phyloP scores from a whole-genome alignment of 2,113 vertebrate species.

The Cyphomyrus plagiostoma region DNA sequence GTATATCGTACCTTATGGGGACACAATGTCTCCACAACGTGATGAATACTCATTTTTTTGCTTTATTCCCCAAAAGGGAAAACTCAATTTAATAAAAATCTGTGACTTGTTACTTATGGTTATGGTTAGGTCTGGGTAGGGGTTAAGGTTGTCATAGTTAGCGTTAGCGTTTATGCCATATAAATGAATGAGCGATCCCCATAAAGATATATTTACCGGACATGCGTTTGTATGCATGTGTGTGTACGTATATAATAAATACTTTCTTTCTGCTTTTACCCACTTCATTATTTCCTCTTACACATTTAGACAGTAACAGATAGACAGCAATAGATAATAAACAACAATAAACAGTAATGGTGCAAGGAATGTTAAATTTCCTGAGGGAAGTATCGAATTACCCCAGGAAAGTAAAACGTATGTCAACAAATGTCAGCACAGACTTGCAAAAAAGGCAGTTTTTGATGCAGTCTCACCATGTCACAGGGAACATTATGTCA shows the following conservation, averaged over 20 bases:
- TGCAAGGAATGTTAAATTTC: not conserved
- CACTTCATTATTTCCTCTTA: not conserved
- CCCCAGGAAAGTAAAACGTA: not conserved
- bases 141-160: not conserved
- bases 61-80: not conserved
- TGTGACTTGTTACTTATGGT: not conserved
- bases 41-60: not conserved
- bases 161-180: not conserved
- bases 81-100: no score
- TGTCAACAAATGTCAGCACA: conserved; percentile 5
- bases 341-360: not conserved
- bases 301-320: not conserved
- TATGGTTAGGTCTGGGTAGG: not conserved
- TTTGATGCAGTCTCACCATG: not conserved
- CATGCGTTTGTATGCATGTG: no score
- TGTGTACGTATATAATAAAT: not conserved
- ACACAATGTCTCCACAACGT: not conserved
- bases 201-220: not conserved
- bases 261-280: not conserved
- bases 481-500: not conserved
- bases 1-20: not conserved
- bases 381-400: not conserved
- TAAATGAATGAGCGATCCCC: not conserved
- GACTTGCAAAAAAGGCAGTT: not conserved
- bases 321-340: not conserved